Percentiles rank a stretch among this genome's conserved stretches.
Evolutionary conservation across 2,797 vertebrate genomes (phyloP).

Genomic region (Potorous gilbertii): DNA sequence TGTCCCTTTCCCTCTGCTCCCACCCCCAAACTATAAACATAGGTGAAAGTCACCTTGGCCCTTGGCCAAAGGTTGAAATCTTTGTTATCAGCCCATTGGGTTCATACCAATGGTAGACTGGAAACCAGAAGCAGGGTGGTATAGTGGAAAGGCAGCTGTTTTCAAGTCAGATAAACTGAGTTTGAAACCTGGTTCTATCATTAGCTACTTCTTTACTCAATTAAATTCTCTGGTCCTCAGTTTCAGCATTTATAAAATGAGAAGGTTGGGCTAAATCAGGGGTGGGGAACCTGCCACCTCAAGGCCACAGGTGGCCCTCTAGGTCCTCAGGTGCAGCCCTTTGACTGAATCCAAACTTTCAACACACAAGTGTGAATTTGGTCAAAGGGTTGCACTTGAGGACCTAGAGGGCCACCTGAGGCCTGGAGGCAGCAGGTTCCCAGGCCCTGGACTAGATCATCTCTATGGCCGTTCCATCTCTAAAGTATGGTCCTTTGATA

Average conservation of each 20-base stretch:
- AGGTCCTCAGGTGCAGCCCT: no score
- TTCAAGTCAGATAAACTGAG: not conserved
- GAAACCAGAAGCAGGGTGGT: not conserved
- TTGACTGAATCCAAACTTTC: no score
- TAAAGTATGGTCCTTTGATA: not conserved
- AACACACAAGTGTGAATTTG: no score
- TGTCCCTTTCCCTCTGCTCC: not conserved
- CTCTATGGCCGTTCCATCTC: not conserved
- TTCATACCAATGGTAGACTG: not conserved
- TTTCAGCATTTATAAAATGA: not conserved
- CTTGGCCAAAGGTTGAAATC: not conserved
- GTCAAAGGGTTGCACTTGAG: no score
- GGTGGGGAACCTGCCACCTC: no score
- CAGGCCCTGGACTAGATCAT: not conserved
- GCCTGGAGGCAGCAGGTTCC: no score
- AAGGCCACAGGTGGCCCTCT: no score
- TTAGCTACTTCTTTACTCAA: not conserved
- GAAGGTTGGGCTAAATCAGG: no score
- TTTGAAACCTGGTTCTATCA: not conserved
- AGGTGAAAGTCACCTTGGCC: not conserved
- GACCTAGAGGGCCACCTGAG: no score
- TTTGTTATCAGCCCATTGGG: not conserved
- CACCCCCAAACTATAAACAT: not conserved
- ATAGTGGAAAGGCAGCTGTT: not conserved
- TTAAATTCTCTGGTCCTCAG: not conserved